Conservation (phyloP, 2,888 invertebrate species). For the Oligia fasciuncula region DNA sequence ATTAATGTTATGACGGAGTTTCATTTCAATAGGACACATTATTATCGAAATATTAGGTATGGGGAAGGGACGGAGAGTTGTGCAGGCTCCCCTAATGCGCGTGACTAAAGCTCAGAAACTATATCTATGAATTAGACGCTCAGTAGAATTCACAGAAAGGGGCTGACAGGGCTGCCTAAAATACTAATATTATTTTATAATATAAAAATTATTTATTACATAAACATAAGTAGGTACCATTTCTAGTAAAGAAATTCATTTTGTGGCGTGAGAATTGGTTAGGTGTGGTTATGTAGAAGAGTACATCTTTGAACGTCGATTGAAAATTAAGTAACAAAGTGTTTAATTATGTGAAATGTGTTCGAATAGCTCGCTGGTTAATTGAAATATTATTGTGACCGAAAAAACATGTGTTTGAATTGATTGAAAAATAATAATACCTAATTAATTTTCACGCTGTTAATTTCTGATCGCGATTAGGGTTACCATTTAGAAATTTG, state of each 20-base stretch:
- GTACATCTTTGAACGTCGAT: constrained; percentile 32
- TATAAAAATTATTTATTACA: neutral
- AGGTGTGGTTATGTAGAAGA: neutral
- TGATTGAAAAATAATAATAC: constrained; percentile 62
- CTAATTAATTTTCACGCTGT: constrained; percentile 59
- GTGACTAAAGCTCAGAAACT: constrained; percentile 82
- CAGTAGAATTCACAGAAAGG: constrained; percentile 80
- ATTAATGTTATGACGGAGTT: constrained; percentile 80
- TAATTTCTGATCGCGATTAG: constrained; percentile 44
- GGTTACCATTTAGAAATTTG: too few relatives aligned
- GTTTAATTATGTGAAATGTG: constrained; percentile 58
- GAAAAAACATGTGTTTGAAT: constrained; percentile 54
- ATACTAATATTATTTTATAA: neutral
- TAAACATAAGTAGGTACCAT: neutral
- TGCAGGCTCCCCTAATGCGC: constrained; percentile 79
- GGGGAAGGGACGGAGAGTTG: constrained; percentile 71
- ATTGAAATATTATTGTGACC: constrained; percentile 60
- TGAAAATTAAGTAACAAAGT: constrained; percentile 50
- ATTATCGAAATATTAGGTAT: constrained; percentile 80
- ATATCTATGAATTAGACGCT: constrained; percentile 84
- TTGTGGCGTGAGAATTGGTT: neutral
- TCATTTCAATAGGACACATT: constrained; percentile 80
- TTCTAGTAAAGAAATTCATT: neutral
- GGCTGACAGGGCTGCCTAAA: constrained; percentile 74
- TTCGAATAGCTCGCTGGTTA: constrained; percentile 50